Evolutionary conservation across 2,888 invertebrate genomes (phyloP), one percentile per base, ranked within the genome.

Genomic region (Malthinus flaveolus): DNA sequence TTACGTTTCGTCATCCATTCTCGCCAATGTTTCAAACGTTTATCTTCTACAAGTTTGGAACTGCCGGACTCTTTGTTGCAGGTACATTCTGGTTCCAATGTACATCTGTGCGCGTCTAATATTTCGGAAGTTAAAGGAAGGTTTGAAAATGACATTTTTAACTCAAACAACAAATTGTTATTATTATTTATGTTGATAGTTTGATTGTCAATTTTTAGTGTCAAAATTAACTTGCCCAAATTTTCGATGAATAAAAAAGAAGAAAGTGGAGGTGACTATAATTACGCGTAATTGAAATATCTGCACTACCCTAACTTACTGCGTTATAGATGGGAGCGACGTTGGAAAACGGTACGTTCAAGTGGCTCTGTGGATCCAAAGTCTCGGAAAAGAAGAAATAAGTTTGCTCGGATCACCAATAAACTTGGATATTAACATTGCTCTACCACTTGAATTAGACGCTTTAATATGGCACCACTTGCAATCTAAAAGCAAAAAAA

Each of bases 381-480:
- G 35, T 11, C 35, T 62, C 9, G 15, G 31, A 11, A 48, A 32
- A 39, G 13, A 6, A 3, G 55, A 59, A 34, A 56, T 49, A 5
- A 66, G 67, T 7, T 69, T 73, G 8, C 23, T 23, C 3, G 77
- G 77, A 60, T 79, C 81, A 0, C 83, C 83, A 0, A 79, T 83
- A 7, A 73, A 83, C 65, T 74, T 83, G 32, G 76, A 79, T 51
- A 69, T 82, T 32, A 66, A 72, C 3, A 56, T 65, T 3, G 74
- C 78, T 59, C 71, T 66, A 44, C 67, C 71, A 15, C 69, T 82
- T 1, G 63, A 67, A 37, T 78, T 85, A 34, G 82, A 84, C 1
- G 77, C 80, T 48, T 75, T 88, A 8, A 72, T 77, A 39, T 86
- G 85, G 85, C 78, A 77, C 59, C 83, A 87, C 70, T 83, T 84